phyloP scores from a whole-genome alignment of 2,888 invertebrate genomes.

The Drosophila bunnanda region DNA sequence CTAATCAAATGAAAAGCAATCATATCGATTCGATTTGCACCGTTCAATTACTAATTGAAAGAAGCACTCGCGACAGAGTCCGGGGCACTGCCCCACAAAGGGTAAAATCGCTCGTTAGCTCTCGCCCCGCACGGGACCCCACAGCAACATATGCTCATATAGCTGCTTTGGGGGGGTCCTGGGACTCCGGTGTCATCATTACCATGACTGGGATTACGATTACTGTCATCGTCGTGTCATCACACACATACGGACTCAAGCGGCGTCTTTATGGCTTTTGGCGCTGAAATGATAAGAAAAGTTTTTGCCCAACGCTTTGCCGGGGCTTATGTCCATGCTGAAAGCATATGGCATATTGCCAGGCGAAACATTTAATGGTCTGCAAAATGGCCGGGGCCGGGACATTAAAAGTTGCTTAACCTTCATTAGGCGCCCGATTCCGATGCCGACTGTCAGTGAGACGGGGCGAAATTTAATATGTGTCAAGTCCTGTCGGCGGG shows the following conservation, averaged over 20 bases:
- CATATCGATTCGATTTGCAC: conserved; percentile 16
- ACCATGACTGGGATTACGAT: conserved; percentile 62
- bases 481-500: conserved; percentile 61
- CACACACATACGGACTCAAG: conserved; percentile 30
- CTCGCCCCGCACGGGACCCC: conserved; percentile 8
- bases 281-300: conserved; percentile 75
- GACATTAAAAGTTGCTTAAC: conserved; percentile 81
- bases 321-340: conserved; percentile 64
- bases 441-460: conserved; percentile 54
- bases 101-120: conserved; percentile 26
- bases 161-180: conserved; percentile 18
- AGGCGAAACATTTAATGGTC: conserved; percentile 80
- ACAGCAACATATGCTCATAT: conserved; percentile 62
- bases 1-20: conserved; percentile 24
- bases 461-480: conserved; percentile 73
- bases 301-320: too few species aligned
- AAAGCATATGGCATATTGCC: conserved; percentile 78
- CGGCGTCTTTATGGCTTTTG: conserved; percentile 71
- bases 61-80: conserved; percentile 2
- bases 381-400: conserved; percentile 70
- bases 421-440: conserved; percentile 71
- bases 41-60: conserved; percentile 32
- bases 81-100: conserved; percentile 1
- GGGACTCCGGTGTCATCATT: conserved; percentile 64
- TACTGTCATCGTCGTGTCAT: conserved; percentile 65